Evolutionary conservation across 2,797 vertebrate genomes (phyloP), one percentile per base, ranked within the genome.

Genomic region (Peromyscus eremicus): DNA sequence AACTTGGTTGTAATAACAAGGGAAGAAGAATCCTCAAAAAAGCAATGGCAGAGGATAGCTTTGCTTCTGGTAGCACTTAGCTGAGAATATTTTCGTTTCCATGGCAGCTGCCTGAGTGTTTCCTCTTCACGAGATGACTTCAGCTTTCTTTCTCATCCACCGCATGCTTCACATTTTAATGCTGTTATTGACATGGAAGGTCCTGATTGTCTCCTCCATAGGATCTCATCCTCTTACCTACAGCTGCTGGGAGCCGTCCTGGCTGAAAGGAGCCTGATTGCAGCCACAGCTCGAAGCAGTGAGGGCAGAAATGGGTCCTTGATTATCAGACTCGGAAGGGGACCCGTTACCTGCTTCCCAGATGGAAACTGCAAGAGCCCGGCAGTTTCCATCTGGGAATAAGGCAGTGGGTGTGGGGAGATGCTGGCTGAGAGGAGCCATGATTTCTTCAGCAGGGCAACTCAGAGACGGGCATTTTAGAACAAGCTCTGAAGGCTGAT

Each of bases 1-100:
- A 97, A 95, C 77, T 94, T 93, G 89, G 93, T 90, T 91, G 27
- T 94, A 94, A 97, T 94, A 94, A 80, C 43, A 80, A 97, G 91
- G 85, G 83, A 89, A 89, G 92, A 66, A 43, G 55, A 86, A 6
- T 77, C 83, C 95, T 92, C 34, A 40, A 29, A 60, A 70, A 16
- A 90, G 68, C 93, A 87, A 92, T 94, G 94, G 88, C 62, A 92
- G 77, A 62, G 57, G 21, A 57, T 29, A 79, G 27, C 75, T 90
- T 87, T 75, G 13, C 76, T 95, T 94, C 89, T 93, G 91, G 17
- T 37, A 92, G 25, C 40, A 34, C 57, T 94, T 89, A 82, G 32
- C 80, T 75, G 70, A 64, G 62, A 91, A 11, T 55, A n/a, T 83
- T 93, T 96, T 57, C 57, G 70, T 92, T 97, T 95, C 90, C 16